Base-by-base conservation (phyloP, 92 coral and sea anemone species). In the Blastomussa wellsi region DNA sequence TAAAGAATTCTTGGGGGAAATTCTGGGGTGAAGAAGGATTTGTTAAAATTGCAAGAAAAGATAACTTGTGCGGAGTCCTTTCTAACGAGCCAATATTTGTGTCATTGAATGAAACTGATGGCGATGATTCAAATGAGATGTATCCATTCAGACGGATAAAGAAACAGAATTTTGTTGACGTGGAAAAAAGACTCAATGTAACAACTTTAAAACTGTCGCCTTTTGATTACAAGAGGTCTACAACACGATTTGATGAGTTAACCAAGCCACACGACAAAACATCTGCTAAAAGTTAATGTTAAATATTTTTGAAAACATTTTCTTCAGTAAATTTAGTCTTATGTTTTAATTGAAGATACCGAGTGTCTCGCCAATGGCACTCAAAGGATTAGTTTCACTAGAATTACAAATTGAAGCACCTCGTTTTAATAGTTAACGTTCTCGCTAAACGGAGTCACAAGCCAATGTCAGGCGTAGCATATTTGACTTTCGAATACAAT, bases 1-100 rank as follows among this genome's bases (percentile, higher is more conserved):
- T 95, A 31, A 95, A 95, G 79, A 95, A 95, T 82, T 95, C 98
- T 15, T 95, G 98, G 98, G 98, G 98, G 19, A 94, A 90, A 72
- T 90, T 89, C 82, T 95, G 98, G 98, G 98, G 98, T 15, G 84
- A 91, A 37, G 85, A 95, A 39, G 98, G 98, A 26, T 95, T 92
- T 65, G 86, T 95, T 33, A 92, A 87, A 81, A 79, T 95, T 37
- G 75, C 98, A 12, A 86, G 90, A 22, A 90, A 77, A 39, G 84
- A 94, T 74, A 94, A 95, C 79, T 83, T 80, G 47, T 95, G 98
- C 77, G 98, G 98, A 13, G 93, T 95, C n/a, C 74, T 95, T 5
- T 47, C 94, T 2, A 94, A 94, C 51, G 97, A 95, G 55, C 95
- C 95, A 12, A 92, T 95, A 42, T 91, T 95, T 71, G 94, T 92